These are phyloP conservation scores for Chlorocebus sabaeus DNA, from an alignment of 2,113 vertebrate genomes.

Conservation along the genomic window DNA sequence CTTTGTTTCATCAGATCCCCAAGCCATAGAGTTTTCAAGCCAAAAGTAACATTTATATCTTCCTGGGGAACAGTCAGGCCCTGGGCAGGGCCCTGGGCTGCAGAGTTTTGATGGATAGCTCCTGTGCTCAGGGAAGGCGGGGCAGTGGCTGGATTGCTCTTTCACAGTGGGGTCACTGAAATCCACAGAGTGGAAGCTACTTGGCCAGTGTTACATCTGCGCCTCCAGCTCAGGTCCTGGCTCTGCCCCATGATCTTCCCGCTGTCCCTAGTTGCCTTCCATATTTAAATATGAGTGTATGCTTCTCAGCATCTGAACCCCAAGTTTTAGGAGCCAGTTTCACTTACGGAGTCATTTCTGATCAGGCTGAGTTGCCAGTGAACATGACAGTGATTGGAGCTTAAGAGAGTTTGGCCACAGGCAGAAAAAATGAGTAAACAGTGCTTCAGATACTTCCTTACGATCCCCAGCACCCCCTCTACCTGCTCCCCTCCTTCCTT, in stretches of 20 bases:
- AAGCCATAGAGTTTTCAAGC: neutral
- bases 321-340: neutral
- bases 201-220: neutral
- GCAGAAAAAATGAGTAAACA: neutral
- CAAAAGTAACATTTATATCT: neutral
- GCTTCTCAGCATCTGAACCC: neutral
- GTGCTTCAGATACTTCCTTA: neutral
- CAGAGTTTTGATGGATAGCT: neutral
- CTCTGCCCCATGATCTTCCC: neutral
- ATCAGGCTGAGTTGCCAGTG: neutral
- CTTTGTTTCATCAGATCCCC: neutral
- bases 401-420: neutral
- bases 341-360: neutral
- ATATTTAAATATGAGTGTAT: neutral
- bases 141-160: neutral
- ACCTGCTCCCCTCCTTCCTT: fast-evolving
- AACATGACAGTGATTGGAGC: neutral
- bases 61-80: neutral
- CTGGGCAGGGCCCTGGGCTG: neutral
- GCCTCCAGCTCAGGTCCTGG: neutral
- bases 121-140: neutral
- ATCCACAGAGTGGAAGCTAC: neutral
- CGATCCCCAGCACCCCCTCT: fast-evolving
- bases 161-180: neutral
- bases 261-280: neutral